These are phyloP conservation scores for Cheilosia grossa DNA, from an alignment of 2,888 invertebrate genomes.

Conservation along the genomic window DNA sequence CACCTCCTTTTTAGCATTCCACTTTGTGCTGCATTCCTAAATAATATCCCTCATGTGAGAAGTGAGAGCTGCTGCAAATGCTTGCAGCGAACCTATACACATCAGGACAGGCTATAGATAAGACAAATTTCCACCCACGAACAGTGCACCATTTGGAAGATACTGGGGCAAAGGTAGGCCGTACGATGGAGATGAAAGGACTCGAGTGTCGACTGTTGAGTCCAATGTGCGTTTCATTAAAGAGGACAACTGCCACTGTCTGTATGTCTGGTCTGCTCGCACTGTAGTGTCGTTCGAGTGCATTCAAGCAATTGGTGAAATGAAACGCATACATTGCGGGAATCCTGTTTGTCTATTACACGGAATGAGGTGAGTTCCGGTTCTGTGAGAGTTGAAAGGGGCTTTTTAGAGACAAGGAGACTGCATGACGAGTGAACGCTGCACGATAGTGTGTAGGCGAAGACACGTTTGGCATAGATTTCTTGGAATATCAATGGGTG, in stretches of 20 bases:
- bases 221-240: conserved; percentile 37
- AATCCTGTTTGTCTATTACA: conserved; percentile 47
- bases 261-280: conserved; percentile 30
- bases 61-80: not conserved
- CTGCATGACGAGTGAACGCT: not conserved
- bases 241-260: conserved; percentile 24
- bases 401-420: not conserved
- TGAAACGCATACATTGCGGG: conserved; percentile 42
- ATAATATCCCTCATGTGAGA: conserved; percentile 39
- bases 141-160: not conserved
- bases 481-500: conserved; percentile 1
- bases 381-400: conserved; percentile 15
- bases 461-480: conserved; percentile 31
- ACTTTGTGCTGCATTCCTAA: conserved; percentile 42
- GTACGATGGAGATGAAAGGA: conserved; percentile 6
- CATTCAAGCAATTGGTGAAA: conserved; percentile 50
- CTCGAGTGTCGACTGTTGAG: conserved; percentile 1
- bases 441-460: not conserved
- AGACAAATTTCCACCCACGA: conserved; percentile 1
- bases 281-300: conserved; percentile 23
- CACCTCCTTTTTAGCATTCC: conserved; percentile 52
- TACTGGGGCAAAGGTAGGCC: conserved; percentile 4
- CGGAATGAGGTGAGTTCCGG: conserved; percentile 50
- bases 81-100: not conserved
- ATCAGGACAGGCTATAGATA: not conserved